A percentile compares a stretch with the other conserved stretches of the same genome.
Evolutionary conservation across 2,888 invertebrate species (phyloP).

Genomic region (Pseudolycoriella hygida): DNA sequence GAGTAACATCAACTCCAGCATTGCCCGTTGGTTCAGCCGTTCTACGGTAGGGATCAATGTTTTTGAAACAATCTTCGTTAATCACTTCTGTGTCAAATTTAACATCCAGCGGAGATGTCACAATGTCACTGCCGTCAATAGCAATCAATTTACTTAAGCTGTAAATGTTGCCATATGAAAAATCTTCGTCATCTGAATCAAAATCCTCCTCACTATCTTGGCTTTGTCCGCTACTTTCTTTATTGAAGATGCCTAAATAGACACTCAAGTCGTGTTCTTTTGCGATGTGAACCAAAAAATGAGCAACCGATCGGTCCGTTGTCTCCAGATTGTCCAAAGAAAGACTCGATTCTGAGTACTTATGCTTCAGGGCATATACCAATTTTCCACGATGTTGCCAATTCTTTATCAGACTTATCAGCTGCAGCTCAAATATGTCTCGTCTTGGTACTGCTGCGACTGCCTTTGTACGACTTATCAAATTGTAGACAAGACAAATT

Average conservation of each 20-base stretch:
- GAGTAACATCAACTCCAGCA: background rate
- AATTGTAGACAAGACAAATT: background rate
- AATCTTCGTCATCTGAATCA: background rate
- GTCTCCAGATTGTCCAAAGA: background rate
- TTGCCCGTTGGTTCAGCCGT: background rate
- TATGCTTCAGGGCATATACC: background rate
- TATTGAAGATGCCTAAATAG: too few species aligned
- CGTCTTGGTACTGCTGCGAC: too few species aligned
- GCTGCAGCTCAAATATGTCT: too few species aligned
- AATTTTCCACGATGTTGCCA: too few species aligned
- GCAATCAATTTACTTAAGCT: background rate
- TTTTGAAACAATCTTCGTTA: background rate
- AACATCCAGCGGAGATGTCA: background rate
- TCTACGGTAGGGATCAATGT: background rate
- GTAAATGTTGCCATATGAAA: background rate
- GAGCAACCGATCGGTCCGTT: too few species aligned
- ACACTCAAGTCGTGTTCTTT: too few species aligned
- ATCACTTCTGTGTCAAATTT: background rate
- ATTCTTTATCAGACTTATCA: too few species aligned
- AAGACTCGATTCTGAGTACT: background rate
- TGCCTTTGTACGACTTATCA: background rate
- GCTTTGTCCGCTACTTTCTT: too few species aligned
- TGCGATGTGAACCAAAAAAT: too few species aligned
- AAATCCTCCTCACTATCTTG: too few species aligned
- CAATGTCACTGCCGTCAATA: background rate